Base-by-base conservation (phyloP, 2,888 invertebrate species). In the Drosophila rubida region DNA sequence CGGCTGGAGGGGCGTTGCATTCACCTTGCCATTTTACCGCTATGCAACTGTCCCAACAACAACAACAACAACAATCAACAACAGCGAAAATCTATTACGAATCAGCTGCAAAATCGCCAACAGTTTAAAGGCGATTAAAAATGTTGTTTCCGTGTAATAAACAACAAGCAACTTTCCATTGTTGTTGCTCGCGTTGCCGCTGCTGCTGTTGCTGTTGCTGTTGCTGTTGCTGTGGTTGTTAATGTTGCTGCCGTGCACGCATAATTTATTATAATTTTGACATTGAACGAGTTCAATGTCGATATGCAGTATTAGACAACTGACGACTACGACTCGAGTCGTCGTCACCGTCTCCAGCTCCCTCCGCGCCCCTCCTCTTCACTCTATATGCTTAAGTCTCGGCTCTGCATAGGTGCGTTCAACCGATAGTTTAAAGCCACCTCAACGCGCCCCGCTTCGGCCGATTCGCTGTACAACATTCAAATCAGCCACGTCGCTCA, bases 231-330 rank as follows among this genome's bases (percentile, higher is more conserved):
- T 63, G 44, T 19, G 55, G 58, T 14, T 49, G 45, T 19, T 66
- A 59, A n/a, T 53, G 75, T 32, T 45, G 76, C 44, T 64, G 69
- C 51, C 64, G 51, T 69, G 53, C 75, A 83, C 83, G 84, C 87
- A 88, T 89, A 86, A 80, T 89, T 88, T 74, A 87, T 80, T 80
- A 78, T 80, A 88, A 87, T 89, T 76, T 79, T 90, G 90, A 81
- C 90, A 90, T 88, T 90, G 90, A 90, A 88, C 83, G 85, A 83
- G 75, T 89, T 80, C 90, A 90, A 90, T 90, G 90, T 81, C 90
- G 87, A 87, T 80, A 77, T 81, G 79, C 87, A 87, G 79, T 78
- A 68, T 75, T 72, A 58, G 73, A 59, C 57, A 45, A 42, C 23
- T 42, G 16, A 39, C 51, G 39, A 25, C 16, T 54, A n/a, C 39